Percentiles rank a stretch among this genome's conserved stretches.
Evolutionary conservation across 2,797 vertebrate species (phyloP).

Genomic region (Falco peregrinus): DNA sequence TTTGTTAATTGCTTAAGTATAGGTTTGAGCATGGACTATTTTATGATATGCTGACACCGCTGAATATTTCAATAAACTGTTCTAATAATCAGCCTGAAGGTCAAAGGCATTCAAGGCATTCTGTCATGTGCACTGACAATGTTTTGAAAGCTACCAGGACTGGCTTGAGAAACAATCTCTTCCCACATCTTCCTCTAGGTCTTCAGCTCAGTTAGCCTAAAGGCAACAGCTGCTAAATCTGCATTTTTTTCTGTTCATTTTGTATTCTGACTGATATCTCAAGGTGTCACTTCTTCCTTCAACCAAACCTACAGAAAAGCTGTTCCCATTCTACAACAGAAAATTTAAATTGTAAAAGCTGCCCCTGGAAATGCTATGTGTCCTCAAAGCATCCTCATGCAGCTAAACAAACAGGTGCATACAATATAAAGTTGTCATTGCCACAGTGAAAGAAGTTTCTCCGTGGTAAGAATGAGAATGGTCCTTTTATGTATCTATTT

Average conservation of each 20-base stretch:
- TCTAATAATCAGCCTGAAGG: background rate
- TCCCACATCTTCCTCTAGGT: background rate
- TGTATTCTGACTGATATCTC: background rate
- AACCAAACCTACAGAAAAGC: background rate
- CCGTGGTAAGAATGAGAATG: background rate
- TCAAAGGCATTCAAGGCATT: background rate
- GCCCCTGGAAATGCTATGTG: background rate
- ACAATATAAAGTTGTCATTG: background rate
- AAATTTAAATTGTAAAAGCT: conserved; percentile 22
- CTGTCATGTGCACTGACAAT: background rate
- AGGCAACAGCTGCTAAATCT: background rate
- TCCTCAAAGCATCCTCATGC: background rate
- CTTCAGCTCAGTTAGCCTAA: background rate
- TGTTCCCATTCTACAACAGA: background rate
- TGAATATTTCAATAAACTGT: conserved; percentile 1
- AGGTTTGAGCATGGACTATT: background rate
- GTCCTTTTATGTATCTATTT: background rate
- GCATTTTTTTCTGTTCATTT: background rate
- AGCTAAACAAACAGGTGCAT: background rate
- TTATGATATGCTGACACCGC: background rate
- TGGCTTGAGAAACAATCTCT: background rate
- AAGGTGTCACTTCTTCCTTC: conserved; percentile 9
- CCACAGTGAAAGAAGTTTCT: background rate
- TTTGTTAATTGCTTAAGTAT: background rate
- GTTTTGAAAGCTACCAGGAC: background rate